Conservation (phyloP, 2,113 vertebrate species). For the Labrus mixtus region DNA sequence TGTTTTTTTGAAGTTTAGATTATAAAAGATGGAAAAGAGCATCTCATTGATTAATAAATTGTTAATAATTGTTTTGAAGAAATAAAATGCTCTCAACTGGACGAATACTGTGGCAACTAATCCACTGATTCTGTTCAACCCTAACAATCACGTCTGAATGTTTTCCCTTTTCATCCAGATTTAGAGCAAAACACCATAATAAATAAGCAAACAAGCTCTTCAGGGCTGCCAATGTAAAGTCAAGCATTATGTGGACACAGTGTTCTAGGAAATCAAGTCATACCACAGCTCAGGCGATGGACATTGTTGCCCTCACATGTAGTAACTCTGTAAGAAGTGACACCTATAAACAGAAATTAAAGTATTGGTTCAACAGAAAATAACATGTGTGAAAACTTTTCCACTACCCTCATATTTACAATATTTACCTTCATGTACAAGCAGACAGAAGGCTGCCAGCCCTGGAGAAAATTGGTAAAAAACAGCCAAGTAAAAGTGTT, state of each 20-base stretch:
- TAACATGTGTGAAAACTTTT: neutral
- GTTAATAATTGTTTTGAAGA: too few relatives aligned
- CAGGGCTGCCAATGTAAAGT: neutral
- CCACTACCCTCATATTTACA: too few relatives aligned
- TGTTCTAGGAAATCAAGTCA: neutral
- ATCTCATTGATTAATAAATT: neutral
- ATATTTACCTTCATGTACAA: conserved; percentile 44
- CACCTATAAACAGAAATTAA: neutral
- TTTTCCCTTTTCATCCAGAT: too few relatives aligned
- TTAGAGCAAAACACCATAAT: neutral
- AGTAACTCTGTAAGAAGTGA: neutral
- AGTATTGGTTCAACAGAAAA: neutral
- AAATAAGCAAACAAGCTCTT: neutral
- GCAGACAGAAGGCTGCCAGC: conserved; percentile 36
- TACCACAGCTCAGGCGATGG: conserved; percentile 48
- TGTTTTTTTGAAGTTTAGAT: too few relatives aligned
- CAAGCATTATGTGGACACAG: neutral
- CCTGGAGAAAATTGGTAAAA: conserved; percentile 30
- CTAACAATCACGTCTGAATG: neutral
- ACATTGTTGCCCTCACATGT: conserved; percentile 21
- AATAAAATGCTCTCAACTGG: too few relatives aligned
- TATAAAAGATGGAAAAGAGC: neutral
- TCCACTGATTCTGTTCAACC: neutral
- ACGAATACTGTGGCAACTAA: too few relatives aligned
- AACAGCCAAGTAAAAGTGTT: neutral